Percentiles rank a stretch among this genome's conserved stretches.
Evolutionary conservation across 1,140 invertebrate species (phyloP).

Genomic region (Scaptodrosophila lebanonensis): DNA sequence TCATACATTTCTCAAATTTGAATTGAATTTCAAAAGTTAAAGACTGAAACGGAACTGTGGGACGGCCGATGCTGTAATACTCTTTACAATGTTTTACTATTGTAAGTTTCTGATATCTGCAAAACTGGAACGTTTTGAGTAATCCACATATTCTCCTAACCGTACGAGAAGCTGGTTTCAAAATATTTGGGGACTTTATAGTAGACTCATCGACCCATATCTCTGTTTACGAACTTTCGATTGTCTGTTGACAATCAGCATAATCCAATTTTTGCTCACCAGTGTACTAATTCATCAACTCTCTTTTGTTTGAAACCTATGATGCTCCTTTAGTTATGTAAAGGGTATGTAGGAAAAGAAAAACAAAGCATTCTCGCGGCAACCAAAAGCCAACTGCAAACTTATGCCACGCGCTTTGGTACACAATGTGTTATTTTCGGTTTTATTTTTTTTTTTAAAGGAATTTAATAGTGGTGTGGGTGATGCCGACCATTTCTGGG

Average conservation of each 20-base stretch:
- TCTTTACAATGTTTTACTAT: too few relatives aligned
- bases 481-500: slow-evolving; percentile 35
- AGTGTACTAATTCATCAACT: too few relatives aligned
- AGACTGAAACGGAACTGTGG: background rate
- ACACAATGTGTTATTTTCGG: slow-evolving; percentile 1
- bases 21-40: background rate
- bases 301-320: too few relatives aligned
- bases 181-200: too few relatives aligned
- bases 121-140: too few relatives aligned
- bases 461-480: slow-evolving; percentile 15
- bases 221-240: too few relatives aligned
- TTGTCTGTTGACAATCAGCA: too few relatives aligned
- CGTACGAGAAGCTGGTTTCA: too few relatives aligned
- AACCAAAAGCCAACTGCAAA: slow-evolving; percentile 35
- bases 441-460: slow-evolving; percentile 9
- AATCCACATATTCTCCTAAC: too few relatives aligned
- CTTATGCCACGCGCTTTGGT: slow-evolving; percentile 40
- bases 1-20: slow-evolving; percentile 21
- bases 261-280: too few relatives aligned
- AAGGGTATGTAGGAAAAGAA: background rate
- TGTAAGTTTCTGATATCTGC: too few relatives aligned
- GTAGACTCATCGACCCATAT: too few relatives aligned
- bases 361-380: slow-evolving; percentile 5
- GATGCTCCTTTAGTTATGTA: background rate
- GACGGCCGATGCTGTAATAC: background rate